A percentile compares a stretch with the other conserved stretches of the same genome.
phyloP scores from a whole-genome alignment of 2,888 invertebrate species.

The Andricus quercusramuli region DNA sequence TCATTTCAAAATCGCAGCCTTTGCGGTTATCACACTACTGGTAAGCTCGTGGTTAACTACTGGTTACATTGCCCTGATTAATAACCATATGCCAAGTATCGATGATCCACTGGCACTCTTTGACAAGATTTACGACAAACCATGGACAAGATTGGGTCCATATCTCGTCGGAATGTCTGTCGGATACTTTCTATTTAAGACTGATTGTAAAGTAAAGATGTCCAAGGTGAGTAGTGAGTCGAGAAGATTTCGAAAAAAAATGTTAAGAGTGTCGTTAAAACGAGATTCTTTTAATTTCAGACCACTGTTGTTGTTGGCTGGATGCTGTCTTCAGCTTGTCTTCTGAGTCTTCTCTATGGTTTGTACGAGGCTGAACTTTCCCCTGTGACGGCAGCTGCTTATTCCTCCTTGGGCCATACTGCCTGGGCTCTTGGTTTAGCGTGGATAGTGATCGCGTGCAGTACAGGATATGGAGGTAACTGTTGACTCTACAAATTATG shows the following conservation, averaged over 20 bases:
- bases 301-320: conserved; percentile 85
- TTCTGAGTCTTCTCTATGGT: conserved; percentile 89
- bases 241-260: not conserved
- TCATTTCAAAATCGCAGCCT: conserved; percentile 88
- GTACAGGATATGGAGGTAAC: conserved; percentile 89
- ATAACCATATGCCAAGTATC: conserved; percentile 88
- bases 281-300: conserved; percentile 75
- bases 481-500: conserved; percentile 35
- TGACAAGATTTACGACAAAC: conserved; percentile 94
- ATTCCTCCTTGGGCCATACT: conserved; percentile 90
- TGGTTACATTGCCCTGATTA: conserved; percentile 88
- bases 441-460: conserved; percentile 92
- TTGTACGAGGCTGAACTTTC: conserved; percentile 86
- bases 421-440: conserved; percentile 90
- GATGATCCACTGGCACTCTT: conserved; percentile 92
- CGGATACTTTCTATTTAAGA: conserved; percentile 91
- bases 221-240: conserved; percentile 80
- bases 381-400: conserved; percentile 86
- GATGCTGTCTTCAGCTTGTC: conserved; percentile 83
- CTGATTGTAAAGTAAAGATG: conserved; percentile 88
- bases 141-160: conserved; percentile 92
- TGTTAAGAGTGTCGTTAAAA: not conserved
- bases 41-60: conserved; percentile 90
- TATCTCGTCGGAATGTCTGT: conserved; percentile 91
- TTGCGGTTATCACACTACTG: conserved; percentile 84